Conservation (phyloP, 2,888 invertebrate species). For the Conistra vaccinii region DNA sequence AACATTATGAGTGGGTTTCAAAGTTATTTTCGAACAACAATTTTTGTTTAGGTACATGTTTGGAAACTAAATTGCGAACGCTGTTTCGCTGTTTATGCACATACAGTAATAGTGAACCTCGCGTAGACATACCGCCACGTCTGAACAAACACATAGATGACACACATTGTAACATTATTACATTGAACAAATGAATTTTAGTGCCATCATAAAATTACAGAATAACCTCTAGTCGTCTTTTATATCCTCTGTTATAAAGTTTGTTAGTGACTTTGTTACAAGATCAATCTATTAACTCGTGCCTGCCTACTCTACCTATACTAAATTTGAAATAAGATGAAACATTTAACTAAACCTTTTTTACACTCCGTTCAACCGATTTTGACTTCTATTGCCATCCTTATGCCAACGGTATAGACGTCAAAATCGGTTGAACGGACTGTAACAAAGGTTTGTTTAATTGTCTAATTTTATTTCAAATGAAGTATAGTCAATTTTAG, state of each 20-base stretch:
- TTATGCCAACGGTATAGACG: too few relatives aligned
- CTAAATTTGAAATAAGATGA: too few relatives aligned
- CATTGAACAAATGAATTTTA: conserved; percentile 23
- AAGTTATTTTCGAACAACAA: background rate
- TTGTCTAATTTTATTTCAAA: too few relatives aligned
- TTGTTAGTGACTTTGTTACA: conserved; percentile 30
- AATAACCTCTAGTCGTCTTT: conserved; percentile 38
- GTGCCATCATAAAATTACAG: conserved; percentile 24
- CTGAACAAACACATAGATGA: conserved; percentile 12
- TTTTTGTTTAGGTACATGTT: too few relatives aligned
- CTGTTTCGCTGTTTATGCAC: background rate
- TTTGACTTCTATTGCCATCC: too few relatives aligned
- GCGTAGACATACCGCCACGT: background rate
- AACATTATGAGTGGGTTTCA: background rate
- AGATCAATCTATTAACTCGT: conserved; percentile 11
- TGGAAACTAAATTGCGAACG: background rate
- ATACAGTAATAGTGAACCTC: background rate
- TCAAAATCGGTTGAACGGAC: too few relatives aligned
- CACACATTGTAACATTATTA: conserved; percentile 31
- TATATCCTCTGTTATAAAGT: conserved; percentile 26
- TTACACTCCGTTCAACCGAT: too few relatives aligned
- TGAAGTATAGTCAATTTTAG: background rate
- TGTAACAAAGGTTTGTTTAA: too few relatives aligned
- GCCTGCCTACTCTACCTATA: too few relatives aligned
- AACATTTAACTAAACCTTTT: too few relatives aligned